A percentile compares a stretch with the other conserved stretches of the same genome.
Conservation (phyloP, 2,113 vertebrate species). For the Brachionichthys hirsutus region DNA sequence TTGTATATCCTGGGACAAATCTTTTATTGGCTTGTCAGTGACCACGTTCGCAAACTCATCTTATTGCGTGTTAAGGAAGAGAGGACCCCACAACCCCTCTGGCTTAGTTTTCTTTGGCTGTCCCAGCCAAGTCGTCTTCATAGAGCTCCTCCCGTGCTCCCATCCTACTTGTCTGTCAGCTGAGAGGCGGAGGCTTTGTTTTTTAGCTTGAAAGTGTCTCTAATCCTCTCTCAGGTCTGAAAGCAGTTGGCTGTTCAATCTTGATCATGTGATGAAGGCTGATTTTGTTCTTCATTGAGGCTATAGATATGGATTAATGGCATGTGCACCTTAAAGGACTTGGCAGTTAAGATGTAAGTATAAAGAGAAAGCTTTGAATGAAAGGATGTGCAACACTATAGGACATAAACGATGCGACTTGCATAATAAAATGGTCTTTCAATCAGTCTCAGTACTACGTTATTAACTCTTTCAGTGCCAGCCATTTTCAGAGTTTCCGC, state of each 20-base stretch:
- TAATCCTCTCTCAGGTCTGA: constrained; percentile 81
- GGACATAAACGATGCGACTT: constrained; percentile 15
- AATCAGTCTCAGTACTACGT: no score
- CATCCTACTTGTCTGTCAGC: constrained; percentile 68
- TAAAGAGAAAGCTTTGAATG: constrained; percentile 14
- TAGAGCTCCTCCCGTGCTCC: constrained; percentile 50
- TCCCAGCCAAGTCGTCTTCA: constrained; percentile 46
- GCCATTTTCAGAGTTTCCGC: no score
- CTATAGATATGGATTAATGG: constrained; percentile 53
- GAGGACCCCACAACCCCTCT: constrained; percentile 43
- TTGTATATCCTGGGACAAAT: constrained; percentile 42
- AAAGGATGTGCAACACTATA: constrained; percentile 4
- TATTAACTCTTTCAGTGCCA: no score
- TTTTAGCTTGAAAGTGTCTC: constrained; percentile 79
- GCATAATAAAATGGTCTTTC: constrained; percentile 24
- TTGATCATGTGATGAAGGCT: constrained; percentile 74
- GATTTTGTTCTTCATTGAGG: constrained; percentile 61
- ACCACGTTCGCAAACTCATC: constrained; percentile 48
- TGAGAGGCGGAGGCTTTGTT: constrained; percentile 74
- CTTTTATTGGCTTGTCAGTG: constrained; percentile 32
- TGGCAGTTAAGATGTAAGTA: constrained; percentile 11
- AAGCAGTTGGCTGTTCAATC: constrained; percentile 78
- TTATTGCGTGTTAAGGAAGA: constrained; percentile 35
- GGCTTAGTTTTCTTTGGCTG: constrained; percentile 55
- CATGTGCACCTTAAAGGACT: constrained; percentile 11